A percentile compares a stretch with the other conserved stretches of the same genome.
These are phyloP conservation scores for Amblyjoppa fuscipennis DNA, from an alignment of 2,888 invertebrate genomes.

Conservation along the genomic window DNA sequence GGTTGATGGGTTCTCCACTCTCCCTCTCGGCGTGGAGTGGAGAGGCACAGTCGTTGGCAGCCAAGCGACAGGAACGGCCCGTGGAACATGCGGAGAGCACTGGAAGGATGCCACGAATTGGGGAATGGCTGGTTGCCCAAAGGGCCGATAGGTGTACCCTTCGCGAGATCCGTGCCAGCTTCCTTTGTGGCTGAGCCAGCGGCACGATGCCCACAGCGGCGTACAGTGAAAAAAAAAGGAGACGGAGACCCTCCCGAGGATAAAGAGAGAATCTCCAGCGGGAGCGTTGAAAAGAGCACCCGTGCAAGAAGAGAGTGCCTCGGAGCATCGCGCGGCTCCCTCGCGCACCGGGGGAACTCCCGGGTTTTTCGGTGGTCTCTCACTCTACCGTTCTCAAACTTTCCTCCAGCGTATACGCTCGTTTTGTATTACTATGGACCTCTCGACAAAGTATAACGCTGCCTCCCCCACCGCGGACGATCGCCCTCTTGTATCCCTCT, in stretches of 20 bases:
- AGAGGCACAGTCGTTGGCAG: constrained; percentile 37
- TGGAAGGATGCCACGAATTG: constrained; percentile 16
- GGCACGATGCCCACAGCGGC: constrained; percentile 14
- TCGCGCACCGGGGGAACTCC: constrained; percentile 20
- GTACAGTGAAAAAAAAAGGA: constrained; percentile 31
- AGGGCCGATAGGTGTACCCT: constrained; percentile 44
- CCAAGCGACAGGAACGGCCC: constrained; percentile 42
- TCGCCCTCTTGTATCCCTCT: constrained; percentile 34
- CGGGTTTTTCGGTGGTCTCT: constrained; percentile 27
- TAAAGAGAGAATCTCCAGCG: constrained; percentile 38
- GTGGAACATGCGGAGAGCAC: constrained; percentile 53
- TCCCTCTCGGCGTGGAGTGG: not conserved
- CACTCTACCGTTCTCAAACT: constrained; percentile 35
- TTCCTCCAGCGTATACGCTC: constrained; percentile 21
- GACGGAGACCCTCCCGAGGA: constrained; percentile 28
- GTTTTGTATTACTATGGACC: constrained; percentile 48
- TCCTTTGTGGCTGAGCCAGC: constrained; percentile 60
- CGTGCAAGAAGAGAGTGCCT: constrained; percentile 53
- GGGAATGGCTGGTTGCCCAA: not conserved
- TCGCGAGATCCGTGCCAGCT: constrained; percentile 3
- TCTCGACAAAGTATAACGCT: constrained; percentile 45
- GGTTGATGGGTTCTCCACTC: constrained; percentile 51
- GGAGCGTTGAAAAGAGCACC: constrained; percentile 64
- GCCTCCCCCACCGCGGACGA: constrained; percentile 32
- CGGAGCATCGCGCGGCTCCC: constrained; percentile 10